Evolutionary conservation across 1,140 invertebrate species (phyloP), one percentile per base, ranked within the genome.

Genomic region (Drosophila sucinea): DNA sequence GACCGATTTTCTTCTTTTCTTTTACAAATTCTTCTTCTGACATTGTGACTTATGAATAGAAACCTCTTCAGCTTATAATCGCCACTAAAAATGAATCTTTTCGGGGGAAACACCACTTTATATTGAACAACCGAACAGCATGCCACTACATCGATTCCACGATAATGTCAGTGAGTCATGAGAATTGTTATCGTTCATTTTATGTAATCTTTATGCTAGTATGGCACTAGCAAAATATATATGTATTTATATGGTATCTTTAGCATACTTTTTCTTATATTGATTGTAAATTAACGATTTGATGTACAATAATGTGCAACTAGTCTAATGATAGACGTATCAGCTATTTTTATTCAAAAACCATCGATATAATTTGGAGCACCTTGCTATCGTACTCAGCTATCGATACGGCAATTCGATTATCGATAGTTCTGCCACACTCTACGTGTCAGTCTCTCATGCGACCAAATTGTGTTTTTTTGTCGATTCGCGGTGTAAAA

Each of bases 401-500:
- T 27, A 51, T 51, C 44, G 44, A 51, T 51, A 51, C 1, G 6
- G 1, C 5, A 2, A 27, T 10, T 27, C 7, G 1, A 27, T 27
- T 51, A 51, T 51, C 44, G 44, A 51, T 51, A 51, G 7, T 51
- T 51, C 8, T 32, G 55, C 2, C 51, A 57, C 55, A 57, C 55
- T 56, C 4, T 33, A 57, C 56, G 44, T 51, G 44, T 51, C 44
- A 51, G 44, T 51, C 47, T 73, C 68, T 73, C 70, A 71, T 73
- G 70, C 67, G 70, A 70, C 70, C 67, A 51, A 51, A 27, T 27
- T 51, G 64, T 77, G 79, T 84, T 66, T 84, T 84, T 73, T 57
- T 60, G 84, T 77, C 81, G 70, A 70, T 72, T 82, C 66, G 62
- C 81, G 82, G 82, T 61, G 61, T 73, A 65, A 65, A 75, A 86